Evolutionary conservation across 2,888 invertebrate species (phyloP).

Genomic region (Dynastes grantii): DNA sequence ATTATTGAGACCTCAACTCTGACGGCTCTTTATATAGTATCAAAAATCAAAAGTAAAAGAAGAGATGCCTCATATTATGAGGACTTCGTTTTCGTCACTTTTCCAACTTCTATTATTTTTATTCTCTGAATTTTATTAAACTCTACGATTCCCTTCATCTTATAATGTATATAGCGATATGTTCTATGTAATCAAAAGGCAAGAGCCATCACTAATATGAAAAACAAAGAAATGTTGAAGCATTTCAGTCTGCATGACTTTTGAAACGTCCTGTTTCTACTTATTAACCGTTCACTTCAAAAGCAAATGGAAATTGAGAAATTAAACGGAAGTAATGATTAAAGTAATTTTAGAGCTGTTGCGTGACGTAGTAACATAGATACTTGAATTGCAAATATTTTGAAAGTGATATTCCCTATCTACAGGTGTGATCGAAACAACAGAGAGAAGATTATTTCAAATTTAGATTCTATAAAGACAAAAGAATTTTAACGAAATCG

Average conservation of each 20-base stretch:
- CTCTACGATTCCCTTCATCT: neutral
- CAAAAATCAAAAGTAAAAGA: constrained; percentile 23
- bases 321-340: too few relatives aligned
- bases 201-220: neutral
- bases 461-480: constrained; percentile 15
- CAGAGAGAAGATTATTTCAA: constrained; percentile 1
- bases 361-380: too few relatives aligned
- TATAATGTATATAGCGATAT: constrained; percentile 27
- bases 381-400: neutral
- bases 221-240: constrained; percentile 55
- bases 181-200: constrained; percentile 23
- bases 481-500: neutral
- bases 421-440: too few relatives aligned
- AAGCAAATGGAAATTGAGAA: too few relatives aligned
- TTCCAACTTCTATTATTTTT: constrained; percentile 14
- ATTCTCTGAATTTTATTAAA: neutral
- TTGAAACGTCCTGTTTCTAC: neutral
- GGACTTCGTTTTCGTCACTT: neutral
- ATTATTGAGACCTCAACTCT: constrained; percentile 37
- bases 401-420: constrained; percentile 17
- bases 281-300: too few relatives aligned
- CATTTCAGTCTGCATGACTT: constrained; percentile 59
- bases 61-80: neutral
- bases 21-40: constrained; percentile 12
- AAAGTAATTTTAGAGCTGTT: too few relatives aligned